phyloP scores from a whole-genome alignment of 2,797 vertebrate genomes.

The Coendou prehensilis region DNA sequence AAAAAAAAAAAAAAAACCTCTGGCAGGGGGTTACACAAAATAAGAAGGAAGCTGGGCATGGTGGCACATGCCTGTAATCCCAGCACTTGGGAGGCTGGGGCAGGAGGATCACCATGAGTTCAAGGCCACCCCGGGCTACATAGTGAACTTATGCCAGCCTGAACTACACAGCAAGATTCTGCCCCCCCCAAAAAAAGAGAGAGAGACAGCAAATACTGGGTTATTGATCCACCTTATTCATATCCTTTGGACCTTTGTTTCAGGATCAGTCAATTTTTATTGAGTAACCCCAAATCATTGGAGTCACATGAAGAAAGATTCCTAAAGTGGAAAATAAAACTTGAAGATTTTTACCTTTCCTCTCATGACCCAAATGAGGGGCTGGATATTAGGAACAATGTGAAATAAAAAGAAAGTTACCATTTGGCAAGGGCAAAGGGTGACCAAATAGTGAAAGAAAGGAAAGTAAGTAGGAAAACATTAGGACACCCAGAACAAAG shows the following conservation, averaged over 20 bases:
- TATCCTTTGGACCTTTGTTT: constrained; percentile 6
- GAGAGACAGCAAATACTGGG: neutral
- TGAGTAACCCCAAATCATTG: constrained; percentile 29
- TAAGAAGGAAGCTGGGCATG: neutral
- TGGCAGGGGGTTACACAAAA: neutral
- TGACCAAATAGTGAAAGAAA: constrained; percentile 41
- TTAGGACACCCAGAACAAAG: constrained; percentile 25
- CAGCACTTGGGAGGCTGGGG: neutral
- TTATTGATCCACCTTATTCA: constrained; percentile 7
- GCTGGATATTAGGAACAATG: neutral
- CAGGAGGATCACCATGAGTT: neutral
- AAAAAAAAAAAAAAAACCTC: neutral
- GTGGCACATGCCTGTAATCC: too few relatives aligned
- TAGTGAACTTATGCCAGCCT: neutral
- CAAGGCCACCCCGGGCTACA: neutral
- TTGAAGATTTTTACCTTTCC: neutral
- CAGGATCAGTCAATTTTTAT: constrained; percentile 44
- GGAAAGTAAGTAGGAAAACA: constrained; percentile 44
- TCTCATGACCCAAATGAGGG: neutral
- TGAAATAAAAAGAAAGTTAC: constrained; percentile 61
- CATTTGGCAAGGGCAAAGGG: constrained; percentile 22
- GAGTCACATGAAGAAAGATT: constrained; percentile 22
- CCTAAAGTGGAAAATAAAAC: constrained; percentile 20
- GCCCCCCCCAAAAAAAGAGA: neutral
- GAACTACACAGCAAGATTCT: too few relatives aligned